Conservation (phyloP, 2,888 invertebrate species). For the Cerastis leucographa region DNA sequence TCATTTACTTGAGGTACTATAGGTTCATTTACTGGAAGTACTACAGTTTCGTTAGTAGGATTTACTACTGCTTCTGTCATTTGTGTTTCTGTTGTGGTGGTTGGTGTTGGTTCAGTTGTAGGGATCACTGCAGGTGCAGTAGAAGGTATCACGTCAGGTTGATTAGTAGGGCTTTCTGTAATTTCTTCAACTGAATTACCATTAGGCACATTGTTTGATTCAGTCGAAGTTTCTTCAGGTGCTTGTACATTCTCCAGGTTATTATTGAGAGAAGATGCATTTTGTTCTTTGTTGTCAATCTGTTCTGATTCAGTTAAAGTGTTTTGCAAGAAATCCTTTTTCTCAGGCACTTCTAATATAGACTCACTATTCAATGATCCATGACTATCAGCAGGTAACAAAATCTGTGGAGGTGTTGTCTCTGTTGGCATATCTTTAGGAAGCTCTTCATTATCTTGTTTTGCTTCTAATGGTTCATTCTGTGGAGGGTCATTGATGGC, state of each 20-base stretch:
- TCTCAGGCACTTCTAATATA: conserved; percentile 70
- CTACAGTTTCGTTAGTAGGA: conserved; percentile 32
- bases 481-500: not conserved
- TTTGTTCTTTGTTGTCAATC: conserved; percentile 72
- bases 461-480: conserved; percentile 21
- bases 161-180: conserved; percentile 8
- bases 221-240: conserved; percentile 60
- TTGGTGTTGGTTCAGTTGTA: conserved; percentile 20
- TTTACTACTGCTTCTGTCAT: conserved; percentile 7
- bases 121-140: conserved; percentile 18
- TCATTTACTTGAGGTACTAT: conserved; percentile 24
- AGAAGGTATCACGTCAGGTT: conserved; percentile 14
- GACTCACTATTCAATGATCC: conserved; percentile 60
- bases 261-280: conserved; percentile 67
- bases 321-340: conserved; percentile 69
- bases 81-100: conserved; percentile 8
- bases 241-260: conserved; percentile 61
- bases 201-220: conserved; percentile 65
- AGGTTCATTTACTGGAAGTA: conserved; percentile 30
- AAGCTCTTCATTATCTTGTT: conserved; percentile 35
- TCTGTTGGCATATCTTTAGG: conserved; percentile 38
- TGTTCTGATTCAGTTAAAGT: conserved; percentile 65
- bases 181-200: conserved; percentile 48
- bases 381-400: conserved; percentile 61
- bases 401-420: conserved; percentile 55